These are phyloP conservation scores for Apodemus sylvaticus DNA, from an alignment of 2,113 vertebrate species.

Conservation along the genomic window DNA sequence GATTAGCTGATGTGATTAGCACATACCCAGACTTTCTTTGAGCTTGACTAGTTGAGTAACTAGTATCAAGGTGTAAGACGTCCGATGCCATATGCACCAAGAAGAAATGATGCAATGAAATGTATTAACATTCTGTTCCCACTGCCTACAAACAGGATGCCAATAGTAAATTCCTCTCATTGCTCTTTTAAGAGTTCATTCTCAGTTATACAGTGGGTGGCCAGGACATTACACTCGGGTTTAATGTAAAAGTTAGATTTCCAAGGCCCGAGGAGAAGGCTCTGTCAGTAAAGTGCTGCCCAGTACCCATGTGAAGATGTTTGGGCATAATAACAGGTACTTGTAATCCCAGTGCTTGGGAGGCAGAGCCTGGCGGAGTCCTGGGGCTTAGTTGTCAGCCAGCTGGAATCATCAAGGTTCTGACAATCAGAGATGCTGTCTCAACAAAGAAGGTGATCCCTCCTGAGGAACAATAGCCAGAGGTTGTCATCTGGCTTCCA, in stretches of 20 bases:
- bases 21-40: conserved; percentile 4
- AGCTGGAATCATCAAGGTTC: background rate
- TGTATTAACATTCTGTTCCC: background rate
- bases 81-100: background rate
- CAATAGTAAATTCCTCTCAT: background rate
- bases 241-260: background rate
- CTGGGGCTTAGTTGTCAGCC: background rate
- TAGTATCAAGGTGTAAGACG: background rate
- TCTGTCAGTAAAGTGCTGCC: background rate
- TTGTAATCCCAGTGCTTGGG: background rate
- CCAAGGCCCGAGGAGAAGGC: background rate
- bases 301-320: background rate
- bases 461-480: background rate
- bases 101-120: background rate
- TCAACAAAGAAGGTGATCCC: background rate
- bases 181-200: background rate
- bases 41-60: background rate
- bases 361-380: background rate
- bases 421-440: background rate
- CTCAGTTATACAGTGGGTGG: background rate
- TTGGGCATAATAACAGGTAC: background rate
- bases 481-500: background rate
- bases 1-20: background rate
- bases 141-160: background rate
- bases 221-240: background rate